Base-by-base conservation (phyloP, 2,797 vertebrate genomes). In the Microctenopoma lineatum region DNA sequence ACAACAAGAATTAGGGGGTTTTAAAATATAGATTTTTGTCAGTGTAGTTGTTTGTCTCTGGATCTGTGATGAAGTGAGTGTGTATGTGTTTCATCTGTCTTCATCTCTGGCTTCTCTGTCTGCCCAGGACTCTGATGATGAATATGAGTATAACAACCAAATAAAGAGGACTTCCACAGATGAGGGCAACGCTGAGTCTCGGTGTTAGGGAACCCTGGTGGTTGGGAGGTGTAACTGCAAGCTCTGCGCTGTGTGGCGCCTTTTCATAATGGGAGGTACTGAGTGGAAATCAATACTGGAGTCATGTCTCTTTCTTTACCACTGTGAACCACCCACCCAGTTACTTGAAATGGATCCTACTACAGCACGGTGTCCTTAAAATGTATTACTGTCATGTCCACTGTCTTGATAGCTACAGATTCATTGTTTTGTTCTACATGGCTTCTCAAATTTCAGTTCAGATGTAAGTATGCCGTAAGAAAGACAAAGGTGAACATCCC, bases 61-160 rank as follows among this genome's bases (percentile, higher is more conserved):
- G 27, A n/a, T 65, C 5, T 58, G 1, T n/a, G 18, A 45, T 7
- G 14, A 16, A 44, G 14, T 52, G 15, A 53, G 26, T 59, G n/a
- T 48, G 6, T 53, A 1, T 56, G 1, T 29, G 2, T 18, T 25
- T 34, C 41, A 15, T 42, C 51, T 54, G 47, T 44, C 51, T 38
- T 16, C 44, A 60, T 29, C 45, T 79, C 44, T 71, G 66, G 32
- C 0, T 66, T 10, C 18, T 65, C 45, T 62, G 2, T 73, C 39
- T 59, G n/a, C 66, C 26, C 79, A 94, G 92, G 91, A 91, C 34
- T 81, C 80, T 0, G 90, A 91, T 0, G 73, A 84, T 36, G 91
- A 93, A 14, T 75, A 72, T 0, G 81, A 70, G 4, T 72, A 83
- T 62, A 80, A 86, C 73, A 5, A 26, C 44, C 0, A 69, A 4